These are phyloP conservation scores for Cryptotis parvus DNA, from an alignment of 2,113 vertebrate species.

Conservation along the genomic window DNA sequence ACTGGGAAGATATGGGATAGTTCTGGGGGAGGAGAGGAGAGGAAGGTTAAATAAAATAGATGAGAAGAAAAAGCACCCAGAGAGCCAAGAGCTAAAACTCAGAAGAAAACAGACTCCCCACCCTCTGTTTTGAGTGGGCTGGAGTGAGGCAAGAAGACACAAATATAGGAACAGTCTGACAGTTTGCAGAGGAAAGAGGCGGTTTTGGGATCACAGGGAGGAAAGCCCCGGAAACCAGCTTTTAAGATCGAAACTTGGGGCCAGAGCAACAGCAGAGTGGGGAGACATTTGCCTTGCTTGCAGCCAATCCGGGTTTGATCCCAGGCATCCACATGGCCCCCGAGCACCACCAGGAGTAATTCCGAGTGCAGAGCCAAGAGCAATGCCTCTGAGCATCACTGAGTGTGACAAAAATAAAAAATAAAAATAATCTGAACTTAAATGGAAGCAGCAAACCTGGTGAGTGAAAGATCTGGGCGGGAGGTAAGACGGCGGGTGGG, in stretches of 20 bases:
- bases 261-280: too few relatives aligned
- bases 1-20: neutral
- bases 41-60: neutral
- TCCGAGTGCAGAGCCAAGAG: too few relatives aligned
- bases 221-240: neutral
- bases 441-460: neutral
- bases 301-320: too few relatives aligned
- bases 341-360: too few relatives aligned
- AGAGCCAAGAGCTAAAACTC: constrained; percentile 21
- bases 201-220: too few relatives aligned
- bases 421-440: neutral
- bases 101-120: neutral
- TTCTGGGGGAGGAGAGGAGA: neutral
- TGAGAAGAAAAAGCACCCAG: neutral
- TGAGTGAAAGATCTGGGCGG: neutral
- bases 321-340: too few relatives aligned
- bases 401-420: too few relatives aligned
- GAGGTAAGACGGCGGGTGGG: accelerated
- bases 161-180: neutral
- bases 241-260: too few relatives aligned
- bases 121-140: neutral
- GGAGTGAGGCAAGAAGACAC: too few relatives aligned
- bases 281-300: too few relatives aligned
- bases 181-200: neutral
- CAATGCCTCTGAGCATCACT: too few relatives aligned